These are phyloP conservation scores for Fratercula arctica DNA, from an alignment of 2,797 vertebrate genomes.

Conservation along the genomic window DNA sequence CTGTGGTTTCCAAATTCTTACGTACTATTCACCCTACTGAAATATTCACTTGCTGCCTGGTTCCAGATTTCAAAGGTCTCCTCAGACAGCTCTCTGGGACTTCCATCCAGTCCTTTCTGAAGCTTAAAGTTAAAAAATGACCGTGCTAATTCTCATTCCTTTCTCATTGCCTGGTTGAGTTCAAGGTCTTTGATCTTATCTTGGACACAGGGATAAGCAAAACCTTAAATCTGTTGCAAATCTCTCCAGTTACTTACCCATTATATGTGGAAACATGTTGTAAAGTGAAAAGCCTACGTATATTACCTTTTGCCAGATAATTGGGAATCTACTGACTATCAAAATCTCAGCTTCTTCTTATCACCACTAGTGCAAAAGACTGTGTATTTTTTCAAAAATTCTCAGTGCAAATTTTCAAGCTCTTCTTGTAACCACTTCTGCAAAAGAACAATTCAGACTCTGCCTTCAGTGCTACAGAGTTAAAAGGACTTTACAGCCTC, in stretches of 20 bases:
- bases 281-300: not conserved
- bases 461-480: not conserved
- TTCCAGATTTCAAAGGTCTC: constrained; percentile 1
- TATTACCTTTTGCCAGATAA: not conserved
- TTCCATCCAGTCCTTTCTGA: not conserved
- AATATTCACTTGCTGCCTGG: not conserved
- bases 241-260: not conserved
- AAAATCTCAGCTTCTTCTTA: not conserved
- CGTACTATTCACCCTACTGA: not conserved
- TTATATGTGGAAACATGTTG: not conserved
- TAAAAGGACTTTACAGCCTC: constrained; percentile 21
- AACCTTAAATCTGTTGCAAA: not conserved
- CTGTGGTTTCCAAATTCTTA: not conserved
- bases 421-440: not conserved
- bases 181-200: not conserved
- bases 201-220: not conserved
- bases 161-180: not conserved
- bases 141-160: not conserved
- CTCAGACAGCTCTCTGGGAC: not conserved
- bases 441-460: constrained; percentile 5
- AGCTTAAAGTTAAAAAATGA: not conserved
- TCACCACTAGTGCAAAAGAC: not conserved
- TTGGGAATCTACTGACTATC: not conserved
- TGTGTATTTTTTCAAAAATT: not conserved
- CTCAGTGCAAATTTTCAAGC: not conserved